Evolutionary conservation across 2,888 invertebrate genomes (phyloP).

Genomic region (Boloria euphrosyne): DNA sequence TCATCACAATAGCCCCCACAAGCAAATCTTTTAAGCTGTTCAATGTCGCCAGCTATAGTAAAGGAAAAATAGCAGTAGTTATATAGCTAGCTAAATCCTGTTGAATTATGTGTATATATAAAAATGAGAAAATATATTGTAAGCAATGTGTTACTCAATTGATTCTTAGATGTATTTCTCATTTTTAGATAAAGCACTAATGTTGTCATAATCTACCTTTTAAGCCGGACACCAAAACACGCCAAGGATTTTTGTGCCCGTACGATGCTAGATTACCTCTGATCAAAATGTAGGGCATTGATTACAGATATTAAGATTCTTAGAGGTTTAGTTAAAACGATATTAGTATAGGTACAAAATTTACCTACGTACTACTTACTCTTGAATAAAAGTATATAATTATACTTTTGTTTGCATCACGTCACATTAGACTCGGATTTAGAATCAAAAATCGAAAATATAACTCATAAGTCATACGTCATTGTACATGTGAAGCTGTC

Average conservation of each 20-base stretch:
- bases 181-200: conserved; percentile 44
- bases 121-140: conserved; percentile 26
- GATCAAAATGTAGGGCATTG: conserved; percentile 95
- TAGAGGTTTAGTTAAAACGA: conserved; percentile 24
- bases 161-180: conserved; percentile 39
- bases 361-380: conserved; percentile 24
- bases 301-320: conserved; percentile 60
- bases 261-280: conserved; percentile 94
- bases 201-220: conserved; percentile 84
- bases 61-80: conserved; percentile 28
- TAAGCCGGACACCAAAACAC: conserved; percentile 92
- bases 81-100: neutral
- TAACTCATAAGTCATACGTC: too few species aligned
- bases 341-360: conserved; percentile 20
- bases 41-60: conserved; percentile 87
- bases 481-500: neutral
- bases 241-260: conserved; percentile 93
- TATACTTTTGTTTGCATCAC: conserved; percentile 26
- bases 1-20: conserved; percentile 93
- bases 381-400: conserved; percentile 18
- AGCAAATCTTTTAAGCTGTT: conserved; percentile 91
- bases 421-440: conserved; percentile 6
- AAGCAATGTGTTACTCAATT: neutral
- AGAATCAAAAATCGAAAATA: too few species aligned
- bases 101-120: conserved; percentile 16